Base-by-base conservation (phyloP, 2,113 vertebrate species). In the Xenus cinereus region DNA sequence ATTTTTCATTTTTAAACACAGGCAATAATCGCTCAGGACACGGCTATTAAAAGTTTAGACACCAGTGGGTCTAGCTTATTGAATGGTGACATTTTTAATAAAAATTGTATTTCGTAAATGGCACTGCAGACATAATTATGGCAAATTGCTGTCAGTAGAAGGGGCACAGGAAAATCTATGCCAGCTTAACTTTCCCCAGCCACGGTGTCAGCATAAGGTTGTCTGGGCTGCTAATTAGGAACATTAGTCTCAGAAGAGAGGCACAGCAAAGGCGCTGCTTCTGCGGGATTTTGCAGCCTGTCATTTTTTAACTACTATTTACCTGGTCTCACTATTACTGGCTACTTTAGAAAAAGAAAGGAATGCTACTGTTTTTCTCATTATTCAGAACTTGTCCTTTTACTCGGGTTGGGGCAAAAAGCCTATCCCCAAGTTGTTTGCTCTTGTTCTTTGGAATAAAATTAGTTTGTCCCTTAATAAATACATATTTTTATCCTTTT, bases 51-150 rank as follows among this genome's bases (percentile, higher is more conserved):
- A 88, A 85, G 71, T 12, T 91, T 63, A 87, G 74, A 79, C 45
- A 87, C 9, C 50, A 46, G 16, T 1, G 19, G 60, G 37, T 33
- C 67, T 73, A 54, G 72, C 50, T 35, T 91, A 85, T 4, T 59
- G 63, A 91, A 54, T 46, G 20, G 41, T 93, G 93, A 63, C 67
- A 90, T 53, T 62, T 86, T 76, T 24, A 59, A 96, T 96, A 78
- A 82, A 96, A 87, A 37, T 46, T 28, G 8, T 43, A 17, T n/a
- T 66, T 84, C 46, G 18, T 23, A 80, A 92, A 74, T 79, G 74
- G 28, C 41, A n/a, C 45, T 62, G 51, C 39, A 82, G 81, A 23
- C 33, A 48, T 74, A 90, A 86, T 91, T 66, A 74, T 4, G 5
- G 72, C 30, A 92, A 87, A 81, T 54, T 77, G 33, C 62, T 93